Percentiles rank a stretch among this genome's conserved stretches.
These are phyloP conservation scores for Acheta domesticus DNA, from an alignment of 2,888 invertebrate species.

Conservation along the genomic window DNA sequence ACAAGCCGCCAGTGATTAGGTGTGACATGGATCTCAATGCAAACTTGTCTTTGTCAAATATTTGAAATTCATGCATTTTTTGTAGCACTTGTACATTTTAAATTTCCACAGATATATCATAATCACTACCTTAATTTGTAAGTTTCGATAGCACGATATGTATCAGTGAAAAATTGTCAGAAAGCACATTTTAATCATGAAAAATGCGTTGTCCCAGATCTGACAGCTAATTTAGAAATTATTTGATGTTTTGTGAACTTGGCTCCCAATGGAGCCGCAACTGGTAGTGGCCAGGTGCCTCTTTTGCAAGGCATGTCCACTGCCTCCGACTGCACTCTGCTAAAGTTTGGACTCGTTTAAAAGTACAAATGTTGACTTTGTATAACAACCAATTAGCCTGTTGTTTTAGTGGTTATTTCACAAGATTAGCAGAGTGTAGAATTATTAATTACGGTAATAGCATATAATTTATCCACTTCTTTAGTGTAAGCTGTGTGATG, in stretches of 20 bases:
- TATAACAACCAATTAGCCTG: background rate
- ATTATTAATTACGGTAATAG: background rate
- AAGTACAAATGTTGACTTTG: background rate
- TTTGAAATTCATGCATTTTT: background rate
- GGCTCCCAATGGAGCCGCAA: background rate
- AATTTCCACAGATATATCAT: slow-evolving; percentile 18
- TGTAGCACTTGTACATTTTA: background rate
- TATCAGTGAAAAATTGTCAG: background rate
- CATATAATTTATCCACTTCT: slow-evolving; percentile 2
- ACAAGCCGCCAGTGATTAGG: no score
- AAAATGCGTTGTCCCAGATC: background rate
- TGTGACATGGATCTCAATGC: no score
- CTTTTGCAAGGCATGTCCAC: background rate
- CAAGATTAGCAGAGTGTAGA: slow-evolving; percentile 2
- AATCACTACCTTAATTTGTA: background rate
- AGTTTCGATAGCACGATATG: background rate
- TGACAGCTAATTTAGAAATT: background rate
- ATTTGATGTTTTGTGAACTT: background rate
- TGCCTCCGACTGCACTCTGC: background rate
- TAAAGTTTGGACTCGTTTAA: background rate
- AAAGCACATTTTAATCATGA: no score
- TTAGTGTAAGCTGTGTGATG: slow-evolving; percentile 12
- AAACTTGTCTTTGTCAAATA: no score
- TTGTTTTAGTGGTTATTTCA: background rate
- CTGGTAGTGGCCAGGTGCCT: background rate